These are phyloP conservation scores for Sparus aurata DNA, from an alignment of 2,797 vertebrate species.

Conservation along the genomic window DNA sequence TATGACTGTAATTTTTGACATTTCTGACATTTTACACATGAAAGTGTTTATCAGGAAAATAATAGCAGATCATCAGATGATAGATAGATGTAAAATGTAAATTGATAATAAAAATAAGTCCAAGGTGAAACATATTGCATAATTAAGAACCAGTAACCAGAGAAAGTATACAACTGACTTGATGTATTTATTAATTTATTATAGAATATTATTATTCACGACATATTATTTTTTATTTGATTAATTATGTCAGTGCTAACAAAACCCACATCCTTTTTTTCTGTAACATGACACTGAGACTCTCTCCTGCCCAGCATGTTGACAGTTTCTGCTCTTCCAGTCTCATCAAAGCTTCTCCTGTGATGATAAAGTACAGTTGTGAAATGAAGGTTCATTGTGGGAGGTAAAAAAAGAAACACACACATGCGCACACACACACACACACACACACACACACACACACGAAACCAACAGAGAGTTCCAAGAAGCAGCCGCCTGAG, in stretches of 20 bases:
- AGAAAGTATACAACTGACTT: neutral
- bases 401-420: neutral
- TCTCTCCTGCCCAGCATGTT: neutral
- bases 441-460: neutral
- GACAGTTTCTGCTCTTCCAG: conserved; percentile 1
- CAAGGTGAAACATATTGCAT: too few relatives aligned
- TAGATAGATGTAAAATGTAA: too few relatives aligned
- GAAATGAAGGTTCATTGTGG: conserved; percentile 24
- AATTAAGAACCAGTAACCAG: neutral
- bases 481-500: conserved; percentile 16
- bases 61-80: too few relatives aligned
- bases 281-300: neutral
- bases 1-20: too few relatives aligned
- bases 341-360: conserved; percentile 22
- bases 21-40: too few relatives aligned
- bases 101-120: too few relatives aligned
- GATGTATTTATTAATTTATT: neutral
- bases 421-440: neutral
- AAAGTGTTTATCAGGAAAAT: too few relatives aligned
- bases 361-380: conserved; percentile 19
- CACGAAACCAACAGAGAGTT: conserved; percentile 13
- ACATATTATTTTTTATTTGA: neutral
- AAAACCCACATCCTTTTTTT: neutral
- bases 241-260: neutral
- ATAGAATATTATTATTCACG: neutral